phyloP scores from a whole-genome alignment of 2,888 invertebrate genomes.

The Copidosoma aretas region DNA sequence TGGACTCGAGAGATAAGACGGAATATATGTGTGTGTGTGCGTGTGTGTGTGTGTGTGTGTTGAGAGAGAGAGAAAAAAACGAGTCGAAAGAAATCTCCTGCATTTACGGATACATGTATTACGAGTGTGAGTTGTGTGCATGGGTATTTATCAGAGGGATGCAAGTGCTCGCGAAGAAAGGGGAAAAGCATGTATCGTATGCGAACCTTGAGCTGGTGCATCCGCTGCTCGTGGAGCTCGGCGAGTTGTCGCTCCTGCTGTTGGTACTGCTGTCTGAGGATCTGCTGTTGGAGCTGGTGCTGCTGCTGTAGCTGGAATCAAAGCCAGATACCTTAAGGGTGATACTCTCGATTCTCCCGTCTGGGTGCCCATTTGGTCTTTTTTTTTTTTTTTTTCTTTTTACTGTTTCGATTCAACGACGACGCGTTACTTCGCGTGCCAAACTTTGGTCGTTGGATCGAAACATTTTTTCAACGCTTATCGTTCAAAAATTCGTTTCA shows the following conservation, averaged over 20 bases:
- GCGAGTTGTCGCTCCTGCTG: conserved; percentile 90
- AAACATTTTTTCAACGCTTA: no score
- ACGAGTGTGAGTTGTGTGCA: no score
- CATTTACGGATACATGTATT: no score
- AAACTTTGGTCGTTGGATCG: no score
- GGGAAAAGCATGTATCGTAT: background rate
- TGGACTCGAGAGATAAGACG: no score
- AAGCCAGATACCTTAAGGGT: conserved; percentile 59
- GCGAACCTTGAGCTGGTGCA: conserved; percentile 85
- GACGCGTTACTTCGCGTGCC: no score
- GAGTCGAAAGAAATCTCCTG: background rate
- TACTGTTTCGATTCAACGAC: conserved; percentile 28
- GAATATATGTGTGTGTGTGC: background rate
- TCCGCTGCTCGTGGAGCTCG: conserved; percentile 88
- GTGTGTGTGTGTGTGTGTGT: background rate
- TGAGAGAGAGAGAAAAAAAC: background rate
- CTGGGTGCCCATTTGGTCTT: background rate
- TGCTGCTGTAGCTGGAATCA: conserved; percentile 88
- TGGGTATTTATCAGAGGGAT: no score
- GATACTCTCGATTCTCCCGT: conserved; percentile 44
- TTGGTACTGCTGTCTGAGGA: conserved; percentile 88
- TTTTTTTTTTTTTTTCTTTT: conserved; percentile 18
- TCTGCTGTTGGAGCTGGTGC: conserved; percentile 91
- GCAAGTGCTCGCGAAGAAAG: no score
- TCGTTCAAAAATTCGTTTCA: no score